Evolutionary conservation across 2,888 invertebrate species (phyloP), one percentile per base, ranked within the genome.

Genomic region (Hirtodrosophila duncani): DNA sequence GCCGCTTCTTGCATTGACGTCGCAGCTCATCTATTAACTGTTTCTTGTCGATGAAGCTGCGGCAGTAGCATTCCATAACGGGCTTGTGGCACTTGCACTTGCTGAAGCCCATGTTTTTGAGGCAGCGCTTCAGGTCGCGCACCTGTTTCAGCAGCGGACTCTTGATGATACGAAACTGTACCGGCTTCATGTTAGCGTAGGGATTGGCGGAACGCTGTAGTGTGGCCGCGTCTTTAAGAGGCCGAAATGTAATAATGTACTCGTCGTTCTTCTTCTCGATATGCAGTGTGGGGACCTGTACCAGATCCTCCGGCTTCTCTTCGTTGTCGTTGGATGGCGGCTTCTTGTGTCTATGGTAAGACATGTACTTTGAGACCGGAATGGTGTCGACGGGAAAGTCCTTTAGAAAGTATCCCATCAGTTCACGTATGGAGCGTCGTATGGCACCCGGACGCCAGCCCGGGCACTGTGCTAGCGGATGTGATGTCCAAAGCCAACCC

Each of bases 401-500:
- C 37, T 67, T 79, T 0, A 86, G 72, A 11, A 86, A 86, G 62
- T 84, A 85, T 29, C 62, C 61, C 86, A 87, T 86, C 4, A 86
- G 65, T 9, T 80, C 72, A 27, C 85, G 84, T 27, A 86, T 85
- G 2, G 85, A 78, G 3, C 83, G 83, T 0, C 83, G 69, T 33
- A 87, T 85, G 10, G 84, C 79, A 0, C 87, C 87, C 0, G 87
- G 87, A 1, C 78, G 82, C 86, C 86, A 87, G 1, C 85, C 85
- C 0, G 71, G 74, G 0, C 63, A 56, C 16, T 63, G 39, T 2
- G 75, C 82, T 9, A 62, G 29, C 0, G 78, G 74, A 36, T 81
- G 56, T 1, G 74, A 53, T 5, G 82, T 91, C 92, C 92, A 92
- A 17, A 91, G 78, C 92, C 92, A 92, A 0, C 92, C 92, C 92